Evolutionary conservation across 2,113 vertebrate genomes (phyloP), one percentile per base, ranked within the genome.

Genomic region (Nothoprocta perdicaria): DNA sequence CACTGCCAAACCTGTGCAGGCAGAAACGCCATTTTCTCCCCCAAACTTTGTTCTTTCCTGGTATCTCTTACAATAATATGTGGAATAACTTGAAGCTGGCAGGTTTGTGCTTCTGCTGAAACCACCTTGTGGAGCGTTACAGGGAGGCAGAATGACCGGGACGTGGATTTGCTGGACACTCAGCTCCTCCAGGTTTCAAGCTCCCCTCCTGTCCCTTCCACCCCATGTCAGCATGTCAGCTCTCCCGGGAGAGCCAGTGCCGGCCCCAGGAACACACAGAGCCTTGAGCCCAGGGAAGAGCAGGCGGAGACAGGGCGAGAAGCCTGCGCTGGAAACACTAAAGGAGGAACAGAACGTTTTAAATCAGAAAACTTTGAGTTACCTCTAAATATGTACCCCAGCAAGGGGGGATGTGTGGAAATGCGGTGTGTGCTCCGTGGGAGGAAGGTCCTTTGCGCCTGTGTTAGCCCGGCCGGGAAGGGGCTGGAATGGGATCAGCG

Each of bases 361-460:
- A 66, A 84, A 43, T 29, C 24, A 71, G 65, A 81, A 52, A 57
- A 38, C 52, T 40, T 6, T 60, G 35, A 1, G 1, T 72, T 89
- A 92, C 50, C 33, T 87, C 84, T 79, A 86, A 93, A 82, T 21
- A 71, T 8, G 13, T 33, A 84, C 18, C 38, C 43, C 29, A 89
- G 82, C 4, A 33, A 35, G 50, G 31, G 48, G 48, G 48, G 48
- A 29, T 22, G 48, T 23, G 53, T 9, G 9, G 27, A 29, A 7
- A 24, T 31, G 53, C 53, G 55, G 45, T 84, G 50, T 73, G 79
- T 4, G 29, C 73, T 92, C 80, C 69, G 86, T 86, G 68, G 90
- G 86, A 92, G 88, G 67, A 8, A 35, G 82, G 67, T 53, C 60
- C 85, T 89, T 92, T 72, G 83, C 73, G 65, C 72, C 57, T 29